Conservation (phyloP, 2,888 invertebrate genomes). For the Elgonia sp. region DNA sequence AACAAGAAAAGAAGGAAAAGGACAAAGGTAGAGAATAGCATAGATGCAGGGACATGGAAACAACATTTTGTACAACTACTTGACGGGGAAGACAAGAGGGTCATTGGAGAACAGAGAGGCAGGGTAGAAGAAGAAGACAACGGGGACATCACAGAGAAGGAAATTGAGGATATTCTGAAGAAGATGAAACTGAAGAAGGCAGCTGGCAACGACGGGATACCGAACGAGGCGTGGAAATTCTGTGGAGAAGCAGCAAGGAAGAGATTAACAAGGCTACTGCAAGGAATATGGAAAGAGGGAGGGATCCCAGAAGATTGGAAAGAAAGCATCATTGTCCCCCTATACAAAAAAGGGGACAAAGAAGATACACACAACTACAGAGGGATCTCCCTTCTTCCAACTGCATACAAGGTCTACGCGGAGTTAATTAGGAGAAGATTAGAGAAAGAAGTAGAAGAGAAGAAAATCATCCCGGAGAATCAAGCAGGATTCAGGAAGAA, state of each 20-base stretch:
- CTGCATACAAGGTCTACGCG: neutral
- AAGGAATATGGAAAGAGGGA: neutral
- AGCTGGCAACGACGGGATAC: neutral
- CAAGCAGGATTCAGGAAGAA: neutral
- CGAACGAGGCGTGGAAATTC: neutral
- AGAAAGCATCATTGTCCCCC: neutral
- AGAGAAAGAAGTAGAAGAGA: neutral
- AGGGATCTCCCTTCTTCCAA: neutral
- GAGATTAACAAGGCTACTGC: neutral
- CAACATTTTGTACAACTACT: neutral
- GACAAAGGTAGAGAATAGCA: neutral
- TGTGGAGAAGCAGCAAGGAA: neutral
- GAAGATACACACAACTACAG: neutral
- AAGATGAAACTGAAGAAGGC: conserved; percentile 9
- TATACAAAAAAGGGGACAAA: conserved; percentile 8
- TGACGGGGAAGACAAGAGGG: neutral
- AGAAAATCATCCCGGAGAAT: neutral
- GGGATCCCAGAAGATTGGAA: conserved; percentile 6
- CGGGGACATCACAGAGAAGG: neutral
- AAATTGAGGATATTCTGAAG: neutral
- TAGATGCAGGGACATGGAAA: neutral
- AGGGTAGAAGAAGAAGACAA: neutral
- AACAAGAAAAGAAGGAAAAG: neutral
- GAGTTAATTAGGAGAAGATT: conserved; percentile 1
- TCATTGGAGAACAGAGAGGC: neutral